Base-by-base conservation (phyloP, 2,888 invertebrate genomes). In the Athrips mouffetella region DNA sequence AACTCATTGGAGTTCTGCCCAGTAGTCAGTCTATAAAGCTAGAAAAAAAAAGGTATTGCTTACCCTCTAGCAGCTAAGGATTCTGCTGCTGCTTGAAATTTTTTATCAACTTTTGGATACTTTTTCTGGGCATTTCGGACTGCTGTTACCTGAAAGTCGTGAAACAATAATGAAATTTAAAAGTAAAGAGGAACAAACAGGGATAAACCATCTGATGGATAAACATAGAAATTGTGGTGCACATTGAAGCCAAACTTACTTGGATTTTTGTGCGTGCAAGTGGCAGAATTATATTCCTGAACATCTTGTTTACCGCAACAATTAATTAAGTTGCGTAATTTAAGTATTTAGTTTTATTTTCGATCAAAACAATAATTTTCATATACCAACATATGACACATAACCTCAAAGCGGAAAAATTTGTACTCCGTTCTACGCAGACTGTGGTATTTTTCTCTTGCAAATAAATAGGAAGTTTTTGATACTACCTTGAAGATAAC, bases 31-130 rank as follows among this genome's bases (percentile, higher is more conserved):
- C n/a, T n/a, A n/a, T n/a, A n/a, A 21, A 21, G 3, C 13, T 21
- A 11, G 2, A 31, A 11, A n/a, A 31, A 7, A 2, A 31, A 13
- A 8, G 33, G 6, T 31, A 5, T 31, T 39, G 3, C 76, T 75
- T 88, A 94, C 94, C 94, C 94, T 90, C 92, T 91, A 23, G 92
- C 85, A 56, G 92, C 91, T 63, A 93, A 78, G 41, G 93, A 92
- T 73, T 92, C 89, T 42, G 91, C 90, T 51, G 91, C 82, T 29
- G 92, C 88, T 67, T 84, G 76, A 13, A 88, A 54, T 56, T 80
- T 88, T 62, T 86, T 88, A 49, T 82, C 83, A n/a, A 66, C 61
- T 73, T 88, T 88, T 8, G 87, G 83, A 42, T 64, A 59, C 51
- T 78, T 83, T 50, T 74, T 73, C 49, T 85, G 79, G 47, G 58